Percentiles rank a stretch among this genome's conserved stretches.
Evolutionary conservation across 1,140 invertebrate species (phyloP).

Genomic region (Diorhabda elongata): DNA sequence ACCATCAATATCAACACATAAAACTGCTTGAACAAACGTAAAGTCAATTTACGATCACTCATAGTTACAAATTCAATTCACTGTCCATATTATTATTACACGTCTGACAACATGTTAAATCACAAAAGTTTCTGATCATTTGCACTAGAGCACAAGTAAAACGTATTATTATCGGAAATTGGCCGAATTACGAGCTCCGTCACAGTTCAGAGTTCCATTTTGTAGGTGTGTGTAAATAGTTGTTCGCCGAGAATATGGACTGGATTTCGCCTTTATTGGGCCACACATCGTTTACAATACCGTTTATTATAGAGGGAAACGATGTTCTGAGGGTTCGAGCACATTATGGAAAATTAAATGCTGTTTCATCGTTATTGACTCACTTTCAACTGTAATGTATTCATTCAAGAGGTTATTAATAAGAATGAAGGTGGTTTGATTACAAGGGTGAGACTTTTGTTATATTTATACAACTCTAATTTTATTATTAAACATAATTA

Average conservation of each 20-base stretch:
- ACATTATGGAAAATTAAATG: conserved; percentile 12
- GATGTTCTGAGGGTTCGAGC: conserved; percentile 11
- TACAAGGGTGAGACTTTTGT: no score
- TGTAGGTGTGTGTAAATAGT: conserved; percentile 12
- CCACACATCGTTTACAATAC: conserved; percentile 8
- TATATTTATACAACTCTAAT: no score
- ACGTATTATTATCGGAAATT: conserved; percentile 10
- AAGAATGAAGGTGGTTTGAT: not conserved
- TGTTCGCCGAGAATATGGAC: conserved; percentile 5
- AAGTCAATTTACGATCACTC: conserved; percentile 15
- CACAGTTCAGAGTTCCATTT: conserved; percentile 1
- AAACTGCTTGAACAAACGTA: conserved; percentile 13
- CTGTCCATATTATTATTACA: conserved; percentile 11
- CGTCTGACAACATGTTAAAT: not conserved
- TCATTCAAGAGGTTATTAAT: not conserved
- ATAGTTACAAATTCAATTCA: conserved; percentile 7
- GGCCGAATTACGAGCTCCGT: conserved; percentile 6
- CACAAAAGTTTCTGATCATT: conserved; percentile 5
- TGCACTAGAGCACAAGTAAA: conserved; percentile 6
- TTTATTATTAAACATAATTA: no score
- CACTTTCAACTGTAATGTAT: not conserved
- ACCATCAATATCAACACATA: conserved; percentile 19
- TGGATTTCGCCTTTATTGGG: conserved; percentile 12
- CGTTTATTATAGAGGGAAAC: conserved; percentile 15
- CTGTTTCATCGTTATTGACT: conserved; percentile 10